Conservation (phyloP, 2,888 invertebrate species). For the Oasisia sp. region DNA sequence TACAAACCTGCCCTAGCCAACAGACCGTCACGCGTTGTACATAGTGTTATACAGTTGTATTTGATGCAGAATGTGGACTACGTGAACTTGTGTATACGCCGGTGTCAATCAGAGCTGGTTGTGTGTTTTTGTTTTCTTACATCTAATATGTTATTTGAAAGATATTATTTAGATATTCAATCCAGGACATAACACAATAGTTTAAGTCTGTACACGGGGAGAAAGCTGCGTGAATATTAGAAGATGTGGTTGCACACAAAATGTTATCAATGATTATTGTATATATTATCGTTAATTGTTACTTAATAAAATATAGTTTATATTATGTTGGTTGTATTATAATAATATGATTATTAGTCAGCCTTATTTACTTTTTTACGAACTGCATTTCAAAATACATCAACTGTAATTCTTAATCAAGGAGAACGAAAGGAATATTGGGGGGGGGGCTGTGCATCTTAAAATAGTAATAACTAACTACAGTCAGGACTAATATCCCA, state of each 20-base stretch:
- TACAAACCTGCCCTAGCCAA: not conserved
- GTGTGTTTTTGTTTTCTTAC: not conserved
- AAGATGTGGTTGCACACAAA: not conserved
- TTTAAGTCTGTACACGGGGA: not conserved
- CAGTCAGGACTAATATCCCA: too few species aligned
- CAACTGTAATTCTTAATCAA: too few species aligned
- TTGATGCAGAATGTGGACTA: not conserved
- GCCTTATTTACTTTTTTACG: too few species aligned
- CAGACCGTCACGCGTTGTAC: not conserved
- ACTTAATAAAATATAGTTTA: too few species aligned
- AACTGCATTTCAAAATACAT: too few species aligned
- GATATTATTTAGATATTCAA: not conserved
- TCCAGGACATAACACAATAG: not conserved
- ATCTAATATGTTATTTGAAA: not conserved
- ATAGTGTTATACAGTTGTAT: not conserved
- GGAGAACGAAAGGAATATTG: too few species aligned
- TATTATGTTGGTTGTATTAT: too few species aligned
- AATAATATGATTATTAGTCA: too few species aligned
- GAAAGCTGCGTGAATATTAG: not conserved
- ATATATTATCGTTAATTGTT: too few species aligned
- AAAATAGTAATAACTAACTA: too few species aligned
- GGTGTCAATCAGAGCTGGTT: not conserved
- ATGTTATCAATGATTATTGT: not conserved
- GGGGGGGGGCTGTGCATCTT: too few species aligned
- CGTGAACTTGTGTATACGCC: not conserved